Evolutionary conservation across 2,888 invertebrate species (phyloP).

Genomic region (Poecilobothrus nobilitatus): DNA sequence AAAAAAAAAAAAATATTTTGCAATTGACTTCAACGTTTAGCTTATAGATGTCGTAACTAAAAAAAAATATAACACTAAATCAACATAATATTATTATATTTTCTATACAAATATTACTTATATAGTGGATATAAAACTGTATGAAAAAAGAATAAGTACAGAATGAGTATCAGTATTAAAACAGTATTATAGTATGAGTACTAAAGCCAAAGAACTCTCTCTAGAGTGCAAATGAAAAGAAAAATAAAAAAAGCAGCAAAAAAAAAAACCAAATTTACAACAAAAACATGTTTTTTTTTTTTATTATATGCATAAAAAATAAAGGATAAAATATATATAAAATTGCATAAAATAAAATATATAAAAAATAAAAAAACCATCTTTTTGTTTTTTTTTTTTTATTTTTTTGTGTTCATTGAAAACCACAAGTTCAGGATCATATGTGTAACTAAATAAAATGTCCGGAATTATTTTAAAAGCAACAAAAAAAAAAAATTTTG

Average conservation of each 20-base stretch:
- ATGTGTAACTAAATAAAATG: slow-evolving; percentile 4
- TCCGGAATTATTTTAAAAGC: neutral
- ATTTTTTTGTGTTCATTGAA: too few relatives aligned
- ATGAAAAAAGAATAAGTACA: neutral
- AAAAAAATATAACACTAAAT: slow-evolving; percentile 2
- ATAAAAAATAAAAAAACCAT: too few relatives aligned
- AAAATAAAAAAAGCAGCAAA: neutral
- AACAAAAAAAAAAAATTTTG: neutral
- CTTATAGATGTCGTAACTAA: slow-evolving; percentile 1
- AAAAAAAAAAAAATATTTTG: neutral
- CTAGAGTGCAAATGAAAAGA: too few relatives aligned
- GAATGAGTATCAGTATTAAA: neutral
- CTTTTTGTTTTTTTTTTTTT: too few relatives aligned
- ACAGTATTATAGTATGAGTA: too few relatives aligned
- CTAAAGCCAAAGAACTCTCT: too few relatives aligned
- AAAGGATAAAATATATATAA: neutral
- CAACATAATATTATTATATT: neutral
- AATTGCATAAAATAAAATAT: neutral
- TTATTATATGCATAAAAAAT: neutral
- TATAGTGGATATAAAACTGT: too few relatives aligned
- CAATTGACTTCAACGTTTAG: slow-evolving; percentile 6
- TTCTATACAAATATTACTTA: too few relatives aligned
- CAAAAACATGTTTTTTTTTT: neutral
- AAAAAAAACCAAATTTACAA: neutral
- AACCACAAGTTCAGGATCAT: slow-evolving; percentile 6